A percentile compares a stretch with the other conserved stretches of the same genome.
Conservation (phyloP, 2,888 invertebrate species). For the Adineta ricciae region DNA sequence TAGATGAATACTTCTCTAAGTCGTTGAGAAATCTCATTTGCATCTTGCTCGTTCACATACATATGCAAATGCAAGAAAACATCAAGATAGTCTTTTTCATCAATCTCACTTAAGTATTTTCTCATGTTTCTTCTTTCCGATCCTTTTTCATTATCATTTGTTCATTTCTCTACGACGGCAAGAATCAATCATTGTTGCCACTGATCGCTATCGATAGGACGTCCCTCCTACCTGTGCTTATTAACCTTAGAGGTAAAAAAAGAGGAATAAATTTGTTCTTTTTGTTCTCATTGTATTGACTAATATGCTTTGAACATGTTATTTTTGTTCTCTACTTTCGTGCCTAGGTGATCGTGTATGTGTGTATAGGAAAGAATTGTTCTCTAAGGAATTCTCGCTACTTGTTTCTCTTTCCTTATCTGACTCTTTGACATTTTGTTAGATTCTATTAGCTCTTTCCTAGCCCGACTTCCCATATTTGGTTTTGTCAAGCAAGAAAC, state of each 20-base stretch:
- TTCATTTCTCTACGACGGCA: neutral
- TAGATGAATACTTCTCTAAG: neutral
- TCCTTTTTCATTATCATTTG: neutral
- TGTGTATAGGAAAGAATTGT: neutral
- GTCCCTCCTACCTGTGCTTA: neutral
- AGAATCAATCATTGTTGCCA: neutral
- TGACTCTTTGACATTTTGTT: neutral
- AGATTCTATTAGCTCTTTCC: neutral
- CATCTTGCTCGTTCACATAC: neutral
- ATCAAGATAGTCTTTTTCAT: neutral
- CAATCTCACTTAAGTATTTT: constrained; percentile 7
- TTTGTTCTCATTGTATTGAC: neutral
- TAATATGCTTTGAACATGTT: neutral
- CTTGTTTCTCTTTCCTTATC: neutral
- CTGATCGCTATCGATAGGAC: neutral
- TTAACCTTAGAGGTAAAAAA: neutral
- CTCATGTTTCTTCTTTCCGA: neutral
- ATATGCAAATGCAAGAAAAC: neutral
- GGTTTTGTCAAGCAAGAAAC: neutral
- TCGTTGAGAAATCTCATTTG: neutral
- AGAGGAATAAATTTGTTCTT: neutral
- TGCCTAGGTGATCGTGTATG: neutral
- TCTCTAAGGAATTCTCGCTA: neutral
- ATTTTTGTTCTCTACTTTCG: neutral
- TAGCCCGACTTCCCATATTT: neutral